Evolutionary conservation across 2,797 vertebrate genomes (phyloP).

Genomic region (Chelonia mydas): DNA sequence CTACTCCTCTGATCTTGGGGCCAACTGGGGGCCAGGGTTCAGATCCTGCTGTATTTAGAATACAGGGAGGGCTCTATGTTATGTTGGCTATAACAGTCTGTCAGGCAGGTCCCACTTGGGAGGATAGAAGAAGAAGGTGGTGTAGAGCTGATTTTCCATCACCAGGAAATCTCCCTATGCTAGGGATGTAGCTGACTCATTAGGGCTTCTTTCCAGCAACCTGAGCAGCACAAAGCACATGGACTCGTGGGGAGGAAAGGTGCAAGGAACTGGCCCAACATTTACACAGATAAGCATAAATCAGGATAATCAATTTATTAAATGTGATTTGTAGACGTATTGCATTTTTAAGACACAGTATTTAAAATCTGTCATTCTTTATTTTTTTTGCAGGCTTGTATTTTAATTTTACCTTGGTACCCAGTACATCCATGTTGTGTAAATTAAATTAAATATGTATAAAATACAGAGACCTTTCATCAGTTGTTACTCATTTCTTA

Average conservation of each 20-base stretch:
- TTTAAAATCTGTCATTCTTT: not conserved
- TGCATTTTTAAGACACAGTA: not conserved
- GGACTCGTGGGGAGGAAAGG: not conserved
- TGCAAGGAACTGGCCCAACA: not conserved
- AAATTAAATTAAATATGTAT: not conserved
- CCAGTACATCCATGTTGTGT: not conserved
- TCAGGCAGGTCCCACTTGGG: not conserved
- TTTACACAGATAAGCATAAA: not conserved
- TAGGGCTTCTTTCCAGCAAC: not conserved
- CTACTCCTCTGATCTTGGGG: not conserved
- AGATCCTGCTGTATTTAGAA: accelerated
- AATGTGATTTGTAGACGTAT: not conserved
- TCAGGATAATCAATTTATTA: not conserved
- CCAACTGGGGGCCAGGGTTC: accelerated
- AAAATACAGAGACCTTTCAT: not conserved
- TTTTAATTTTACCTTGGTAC: not conserved
- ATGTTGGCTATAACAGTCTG: not conserved
- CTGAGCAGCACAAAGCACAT: not conserved
- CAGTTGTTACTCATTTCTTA: not conserved
- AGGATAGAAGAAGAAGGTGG: not conserved
- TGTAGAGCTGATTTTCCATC: not conserved
- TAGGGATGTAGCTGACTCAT: not conserved
- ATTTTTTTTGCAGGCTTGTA: not conserved
- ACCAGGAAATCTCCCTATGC: not conserved
- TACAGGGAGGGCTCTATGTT: not conserved